Evolutionary conservation across 2,797 vertebrate genomes (phyloP).

Genomic region (Tolypeutes matacus): DNA sequence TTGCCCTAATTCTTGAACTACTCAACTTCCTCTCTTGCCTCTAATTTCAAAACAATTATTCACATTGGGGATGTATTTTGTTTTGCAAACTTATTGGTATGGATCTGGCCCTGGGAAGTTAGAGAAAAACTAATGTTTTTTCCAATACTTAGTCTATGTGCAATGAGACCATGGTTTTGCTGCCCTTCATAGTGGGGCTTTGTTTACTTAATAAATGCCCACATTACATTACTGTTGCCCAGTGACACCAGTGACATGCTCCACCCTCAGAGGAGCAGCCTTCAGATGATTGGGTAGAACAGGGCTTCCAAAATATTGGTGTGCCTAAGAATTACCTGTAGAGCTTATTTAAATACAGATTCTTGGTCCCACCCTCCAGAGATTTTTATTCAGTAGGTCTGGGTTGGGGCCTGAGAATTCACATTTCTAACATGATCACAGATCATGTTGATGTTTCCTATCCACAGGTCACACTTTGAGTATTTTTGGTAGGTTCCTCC

Average conservation of each 20-base stretch:
- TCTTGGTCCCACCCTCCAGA: neutral
- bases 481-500: neutral
- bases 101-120: slow-evolving; percentile 1
- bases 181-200: neutral
- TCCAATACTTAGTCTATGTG: neutral
- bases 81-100: slow-evolving; percentile 67
- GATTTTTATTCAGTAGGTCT: neutral
- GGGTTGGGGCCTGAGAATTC: neutral
- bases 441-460: neutral
- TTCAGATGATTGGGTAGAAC: neutral
- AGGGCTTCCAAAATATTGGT: neutral
- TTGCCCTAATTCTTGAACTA: slow-evolving; percentile 47
- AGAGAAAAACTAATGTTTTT: slow-evolving; percentile 33
- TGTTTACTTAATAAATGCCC: neutral
- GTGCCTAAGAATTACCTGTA: neutral
- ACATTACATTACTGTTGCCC: neutral
- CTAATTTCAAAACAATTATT: slow-evolving; percentile 72
- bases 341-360: neutral
- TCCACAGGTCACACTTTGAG: neutral
- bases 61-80: slow-evolving; percentile 52
- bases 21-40: slow-evolving; percentile 28
- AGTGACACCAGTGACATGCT: neutral
- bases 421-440: neutral
- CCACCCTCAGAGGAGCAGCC: neutral
- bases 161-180: slow-evolving; percentile 16